Evolutionary conservation across 2,888 invertebrate species (phyloP).

Genomic region (Eudemis profundana): DNA sequence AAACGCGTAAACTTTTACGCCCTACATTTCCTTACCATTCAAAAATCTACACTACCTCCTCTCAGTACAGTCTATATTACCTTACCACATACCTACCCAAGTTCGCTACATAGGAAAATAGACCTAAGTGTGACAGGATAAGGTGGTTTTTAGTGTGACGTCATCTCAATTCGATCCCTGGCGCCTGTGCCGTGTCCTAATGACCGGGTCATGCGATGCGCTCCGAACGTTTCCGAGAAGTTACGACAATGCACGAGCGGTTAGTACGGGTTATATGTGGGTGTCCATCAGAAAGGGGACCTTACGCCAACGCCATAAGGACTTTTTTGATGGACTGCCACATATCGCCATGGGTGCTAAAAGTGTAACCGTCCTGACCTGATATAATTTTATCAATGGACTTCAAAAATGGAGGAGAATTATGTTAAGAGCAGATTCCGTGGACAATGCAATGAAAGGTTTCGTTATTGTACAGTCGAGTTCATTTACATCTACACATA

Average conservation of each 20-base stretch:
- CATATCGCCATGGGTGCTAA: too few species aligned
- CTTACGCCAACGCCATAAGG: too few species aligned
- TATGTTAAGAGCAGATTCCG: too few species aligned
- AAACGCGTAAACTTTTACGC: constrained; percentile 9
- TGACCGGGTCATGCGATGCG: constrained; percentile 56
- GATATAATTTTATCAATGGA: too few species aligned
- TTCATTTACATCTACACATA: too few species aligned
- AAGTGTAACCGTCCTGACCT: too few species aligned
- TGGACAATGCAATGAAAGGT: too few species aligned
- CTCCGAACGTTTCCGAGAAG: constrained; percentile 42
- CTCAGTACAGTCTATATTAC: neutral
- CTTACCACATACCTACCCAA: neutral
- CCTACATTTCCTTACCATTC: constrained; percentile 1
- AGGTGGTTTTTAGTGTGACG: neutral
- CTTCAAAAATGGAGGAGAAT: too few species aligned
- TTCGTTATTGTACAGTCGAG: too few species aligned
- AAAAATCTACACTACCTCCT: neutral
- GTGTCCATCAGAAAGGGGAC: too few species aligned
- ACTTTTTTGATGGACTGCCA: too few species aligned
- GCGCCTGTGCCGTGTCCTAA: constrained; percentile 57
- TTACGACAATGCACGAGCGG: constrained; percentile 25
- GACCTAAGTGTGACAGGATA: neutral
- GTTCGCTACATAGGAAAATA: neutral
- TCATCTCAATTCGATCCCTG: constrained; percentile 30
- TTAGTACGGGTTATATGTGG: too few species aligned